A percentile compares a stretch with the other conserved stretches of the same genome.
Conservation (phyloP, 2,888 invertebrate species). For the Nysson spinosus region DNA sequence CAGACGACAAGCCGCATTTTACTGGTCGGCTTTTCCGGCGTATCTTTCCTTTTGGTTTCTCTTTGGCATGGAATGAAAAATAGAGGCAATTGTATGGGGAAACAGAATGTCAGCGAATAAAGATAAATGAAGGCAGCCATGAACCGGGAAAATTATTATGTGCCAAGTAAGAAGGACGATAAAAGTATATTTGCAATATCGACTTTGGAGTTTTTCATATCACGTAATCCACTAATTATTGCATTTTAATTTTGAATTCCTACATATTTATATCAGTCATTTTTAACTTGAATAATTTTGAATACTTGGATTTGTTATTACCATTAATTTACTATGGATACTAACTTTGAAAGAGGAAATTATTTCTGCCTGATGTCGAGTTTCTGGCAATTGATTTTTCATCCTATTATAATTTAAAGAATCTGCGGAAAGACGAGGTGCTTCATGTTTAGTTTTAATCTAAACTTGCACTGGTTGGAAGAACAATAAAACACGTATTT, state of each 20-base stretch:
- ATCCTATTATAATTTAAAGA: too few relatives aligned
- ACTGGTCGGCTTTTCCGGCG: background rate
- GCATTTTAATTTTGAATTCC: background rate
- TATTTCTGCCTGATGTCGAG: too few relatives aligned
- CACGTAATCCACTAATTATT: background rate
- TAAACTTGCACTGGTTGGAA: too few relatives aligned
- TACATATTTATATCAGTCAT: too few relatives aligned
- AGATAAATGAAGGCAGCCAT: constrained; percentile 34
- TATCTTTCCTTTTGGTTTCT: constrained; percentile 1
- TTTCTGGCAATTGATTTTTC: too few relatives aligned
- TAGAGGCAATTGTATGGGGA: constrained; percentile 1
- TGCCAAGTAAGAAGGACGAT: constrained; percentile 1
- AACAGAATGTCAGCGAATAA: constrained; percentile 22
- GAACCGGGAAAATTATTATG: constrained; percentile 20
- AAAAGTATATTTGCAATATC: constrained; percentile 4
- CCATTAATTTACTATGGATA: too few relatives aligned
- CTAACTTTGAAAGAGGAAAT: too few relatives aligned
- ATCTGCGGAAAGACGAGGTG: too few relatives aligned
- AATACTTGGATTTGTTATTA: too few relatives aligned
- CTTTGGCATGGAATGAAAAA: constrained; percentile 6
- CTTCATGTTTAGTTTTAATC: too few relatives aligned
- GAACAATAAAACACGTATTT: too few relatives aligned
- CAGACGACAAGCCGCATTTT: constrained; percentile 17
- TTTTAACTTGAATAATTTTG: too few relatives aligned
- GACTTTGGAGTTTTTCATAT: background rate